phyloP scores from a whole-genome alignment of 2,888 invertebrate species.

The Apantesis nais region DNA sequence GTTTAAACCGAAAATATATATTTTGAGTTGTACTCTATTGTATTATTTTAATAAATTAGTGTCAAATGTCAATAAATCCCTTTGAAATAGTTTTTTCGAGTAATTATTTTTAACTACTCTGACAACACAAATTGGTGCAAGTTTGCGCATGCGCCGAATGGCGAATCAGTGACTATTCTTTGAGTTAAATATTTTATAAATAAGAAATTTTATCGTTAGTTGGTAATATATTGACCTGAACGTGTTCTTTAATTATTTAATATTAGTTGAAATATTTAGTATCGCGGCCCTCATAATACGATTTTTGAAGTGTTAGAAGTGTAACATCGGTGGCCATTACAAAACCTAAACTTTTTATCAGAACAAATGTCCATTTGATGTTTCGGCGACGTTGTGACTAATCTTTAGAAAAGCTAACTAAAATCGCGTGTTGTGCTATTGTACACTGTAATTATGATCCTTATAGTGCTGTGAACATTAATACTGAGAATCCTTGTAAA shows the following conservation, averaged over 20 bases:
- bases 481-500: constrained; percentile 59
- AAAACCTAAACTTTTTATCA: constrained; percentile 85
- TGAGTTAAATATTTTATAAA: constrained; percentile 82
- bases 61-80: not conserved
- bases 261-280: constrained; percentile 56
- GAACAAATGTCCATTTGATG: constrained; percentile 85
- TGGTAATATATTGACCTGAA: constrained; percentile 76
- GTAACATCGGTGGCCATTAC: constrained; percentile 86
- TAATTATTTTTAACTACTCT: constrained; percentile 42
- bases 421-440: constrained; percentile 69
- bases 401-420: constrained; percentile 70
- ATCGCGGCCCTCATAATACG: constrained; percentile 55
- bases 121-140: constrained; percentile 74
- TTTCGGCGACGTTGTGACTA: constrained; percentile 86
- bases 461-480: constrained; percentile 60
- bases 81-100: not conserved
- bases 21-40: not conserved
- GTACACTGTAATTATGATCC: constrained; percentile 57
- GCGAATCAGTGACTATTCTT: constrained; percentile 85
- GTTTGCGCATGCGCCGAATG: constrained; percentile 86
- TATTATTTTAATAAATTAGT: not conserved
- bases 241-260: constrained; percentile 63
- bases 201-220: constrained; percentile 83
- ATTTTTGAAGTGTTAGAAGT: constrained; percentile 76
- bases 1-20: not conserved